Evolutionary conservation across 2,113 vertebrate species (phyloP).

Genomic region (Struthidea cinerea): DNA sequence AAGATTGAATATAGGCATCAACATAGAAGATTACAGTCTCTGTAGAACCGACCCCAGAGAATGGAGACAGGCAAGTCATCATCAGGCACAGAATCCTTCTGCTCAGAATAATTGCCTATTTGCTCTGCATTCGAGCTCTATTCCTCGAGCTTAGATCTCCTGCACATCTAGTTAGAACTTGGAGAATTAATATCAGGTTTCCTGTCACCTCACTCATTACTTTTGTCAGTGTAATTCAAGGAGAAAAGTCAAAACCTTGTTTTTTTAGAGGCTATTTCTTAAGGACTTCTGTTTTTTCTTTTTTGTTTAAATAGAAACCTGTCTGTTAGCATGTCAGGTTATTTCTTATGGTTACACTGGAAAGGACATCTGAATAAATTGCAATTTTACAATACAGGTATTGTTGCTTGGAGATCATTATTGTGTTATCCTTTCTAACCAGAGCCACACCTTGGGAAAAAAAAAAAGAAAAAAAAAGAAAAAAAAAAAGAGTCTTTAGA

Average conservation of each 20-base stretch:
- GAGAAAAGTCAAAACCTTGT: conserved; percentile 6
- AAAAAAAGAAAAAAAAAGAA: neutral
- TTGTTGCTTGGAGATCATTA: conserved; percentile 40
- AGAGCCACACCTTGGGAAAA: neutral
- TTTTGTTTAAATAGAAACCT: conserved; percentile 38
- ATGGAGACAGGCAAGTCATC: conserved; percentile 35
- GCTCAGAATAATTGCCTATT: conserved; percentile 53
- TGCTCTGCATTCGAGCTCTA: neutral
- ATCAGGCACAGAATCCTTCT: conserved; percentile 1
- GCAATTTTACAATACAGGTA: conserved; percentile 10
- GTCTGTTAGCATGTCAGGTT: conserved; percentile 20
- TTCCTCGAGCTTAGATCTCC: conserved; percentile 33
- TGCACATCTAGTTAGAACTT: conserved; percentile 46
- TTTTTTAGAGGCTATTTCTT: conserved; percentile 50
- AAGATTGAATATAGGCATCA: conserved; percentile 47
- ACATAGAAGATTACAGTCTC: conserved; percentile 33
- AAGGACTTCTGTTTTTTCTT: neutral
- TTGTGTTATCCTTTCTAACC: neutral
- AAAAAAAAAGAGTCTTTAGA: neutral
- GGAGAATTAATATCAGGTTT: conserved; percentile 51
- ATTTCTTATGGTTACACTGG: conserved; percentile 41
- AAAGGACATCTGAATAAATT: conserved; percentile 51
- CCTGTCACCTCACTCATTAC: conserved; percentile 44
- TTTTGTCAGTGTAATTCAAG: conserved; percentile 55
- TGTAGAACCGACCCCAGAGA: neutral